These are phyloP conservation scores for Notarius lentiginosus DNA, from an alignment of 2,113 vertebrate genomes.

Conservation along the genomic window DNA sequence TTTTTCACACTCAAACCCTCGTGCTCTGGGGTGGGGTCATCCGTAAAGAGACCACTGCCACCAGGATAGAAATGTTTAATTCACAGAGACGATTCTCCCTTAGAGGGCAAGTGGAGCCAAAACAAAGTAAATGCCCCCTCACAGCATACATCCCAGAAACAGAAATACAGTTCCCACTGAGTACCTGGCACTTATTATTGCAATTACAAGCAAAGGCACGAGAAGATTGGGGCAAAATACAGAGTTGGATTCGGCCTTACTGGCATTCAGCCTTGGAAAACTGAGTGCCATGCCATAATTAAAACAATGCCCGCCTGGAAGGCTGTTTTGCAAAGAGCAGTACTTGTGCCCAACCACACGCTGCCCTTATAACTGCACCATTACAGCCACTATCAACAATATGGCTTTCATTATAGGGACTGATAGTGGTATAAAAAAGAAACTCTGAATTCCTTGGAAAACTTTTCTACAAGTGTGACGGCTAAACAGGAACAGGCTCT, in stretches of 20 bases:
- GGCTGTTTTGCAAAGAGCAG: slow-evolving; percentile 23
- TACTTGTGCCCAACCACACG: slow-evolving; percentile 34
- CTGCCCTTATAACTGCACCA: slow-evolving; percentile 32
- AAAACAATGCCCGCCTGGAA: slow-evolving; percentile 46
- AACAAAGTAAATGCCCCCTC: background rate
- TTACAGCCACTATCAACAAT: slow-evolving; percentile 44
- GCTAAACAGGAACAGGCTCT: slow-evolving; percentile 29
- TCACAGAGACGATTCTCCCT: background rate
- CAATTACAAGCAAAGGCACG: slow-evolving; percentile 26
- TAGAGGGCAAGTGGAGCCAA: background rate
- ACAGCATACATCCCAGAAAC: background rate
- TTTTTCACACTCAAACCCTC: background rate
- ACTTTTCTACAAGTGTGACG: slow-evolving; percentile 3
- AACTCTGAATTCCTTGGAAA: slow-evolving; percentile 24
- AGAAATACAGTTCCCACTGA: background rate
- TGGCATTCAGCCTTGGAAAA: slow-evolving; percentile 31
- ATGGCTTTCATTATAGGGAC: slow-evolving; percentile 27
- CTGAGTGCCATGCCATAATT: slow-evolving; percentile 32
- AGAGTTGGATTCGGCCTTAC: slow-evolving; percentile 7
- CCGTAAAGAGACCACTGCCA: background rate
- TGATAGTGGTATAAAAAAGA: slow-evolving; percentile 27
- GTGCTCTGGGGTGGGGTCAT: background rate
- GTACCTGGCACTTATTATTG: slow-evolving; percentile 15
- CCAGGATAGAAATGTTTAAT: background rate
- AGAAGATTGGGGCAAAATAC: slow-evolving; percentile 24